Percentiles rank a stretch among this genome's conserved stretches.
phyloP scores from a whole-genome alignment of 2,888 invertebrate species.

The Caenorhabditis imperialis region DNA sequence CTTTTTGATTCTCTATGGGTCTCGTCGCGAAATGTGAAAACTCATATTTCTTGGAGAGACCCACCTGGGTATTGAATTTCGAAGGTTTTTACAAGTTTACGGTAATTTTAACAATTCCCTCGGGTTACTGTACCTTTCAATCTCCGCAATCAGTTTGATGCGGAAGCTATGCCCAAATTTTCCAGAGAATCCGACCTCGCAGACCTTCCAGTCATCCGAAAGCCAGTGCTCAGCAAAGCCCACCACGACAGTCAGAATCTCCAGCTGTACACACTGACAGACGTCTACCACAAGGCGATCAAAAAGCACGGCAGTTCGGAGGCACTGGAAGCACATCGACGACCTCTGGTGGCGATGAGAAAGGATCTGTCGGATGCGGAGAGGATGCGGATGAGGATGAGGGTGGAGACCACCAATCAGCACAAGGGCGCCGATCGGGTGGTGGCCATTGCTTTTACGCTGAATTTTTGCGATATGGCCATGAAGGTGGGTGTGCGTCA shows the following conservation, averaged over 20 bases:
- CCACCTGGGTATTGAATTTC: no score
- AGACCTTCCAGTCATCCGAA: conserved; percentile 57
- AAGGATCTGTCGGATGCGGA: conserved; percentile 68
- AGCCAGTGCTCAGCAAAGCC: conserved; percentile 40
- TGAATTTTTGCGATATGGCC: conserved; percentile 71
- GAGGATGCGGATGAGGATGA: conserved; percentile 69
- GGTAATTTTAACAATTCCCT: no score
- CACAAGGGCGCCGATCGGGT: conserved; percentile 72
- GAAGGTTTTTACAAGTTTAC: no score
- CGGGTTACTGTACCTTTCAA: no score
- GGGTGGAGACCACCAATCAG: conserved; percentile 66
- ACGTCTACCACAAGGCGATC: conserved; percentile 64
- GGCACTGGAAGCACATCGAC: conserved; percentile 64
- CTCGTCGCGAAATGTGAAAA: no score
- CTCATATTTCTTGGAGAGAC: no score
- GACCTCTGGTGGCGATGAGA: conserved; percentile 65
- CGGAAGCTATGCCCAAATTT: no score
- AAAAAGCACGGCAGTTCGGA: conserved; percentile 64
- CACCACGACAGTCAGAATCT: conserved; percentile 42
- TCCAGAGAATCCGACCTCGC: conserved; percentile 62
- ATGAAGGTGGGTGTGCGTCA: conserved; percentile 49
- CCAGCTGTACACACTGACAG: conserved; percentile 63
- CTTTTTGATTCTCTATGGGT: no score
- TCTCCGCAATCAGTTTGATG: no score
- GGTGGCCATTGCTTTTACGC: conserved; percentile 73